Conservation (phyloP, 2,113 vertebrate species). For the Aythya baeri region DNA sequence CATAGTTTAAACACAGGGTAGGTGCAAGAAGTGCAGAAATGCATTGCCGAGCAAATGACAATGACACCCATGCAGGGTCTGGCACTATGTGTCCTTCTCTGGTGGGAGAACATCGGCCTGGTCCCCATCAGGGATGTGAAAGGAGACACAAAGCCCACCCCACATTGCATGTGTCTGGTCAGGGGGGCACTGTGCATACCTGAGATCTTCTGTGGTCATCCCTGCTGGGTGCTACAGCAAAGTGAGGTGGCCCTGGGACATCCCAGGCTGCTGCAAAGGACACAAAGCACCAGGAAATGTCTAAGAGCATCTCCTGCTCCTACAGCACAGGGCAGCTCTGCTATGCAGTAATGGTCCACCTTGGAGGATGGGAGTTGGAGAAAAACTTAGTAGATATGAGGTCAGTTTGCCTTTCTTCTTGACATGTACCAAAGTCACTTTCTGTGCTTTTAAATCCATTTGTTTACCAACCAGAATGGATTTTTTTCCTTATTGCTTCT, state of each 20-base stretch:
- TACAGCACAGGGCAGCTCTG: accelerated
- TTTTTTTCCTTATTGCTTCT: neutral
- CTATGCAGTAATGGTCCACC: neutral
- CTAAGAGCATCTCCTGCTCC: neutral
- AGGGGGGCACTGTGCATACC: accelerated
- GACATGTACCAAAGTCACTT: neutral
- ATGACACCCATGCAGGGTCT: too few relatives aligned
- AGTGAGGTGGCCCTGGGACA: neutral
- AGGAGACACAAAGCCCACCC: neutral
- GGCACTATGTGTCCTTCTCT: neutral
- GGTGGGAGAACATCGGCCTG: neutral
- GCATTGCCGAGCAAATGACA: neutral
- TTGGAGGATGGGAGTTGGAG: neutral
- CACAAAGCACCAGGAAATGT: neutral
- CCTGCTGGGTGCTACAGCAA: neutral
- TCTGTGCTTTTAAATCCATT: neutral
- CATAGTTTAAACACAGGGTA: neutral
- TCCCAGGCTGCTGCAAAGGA: neutral
- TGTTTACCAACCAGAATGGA: neutral
- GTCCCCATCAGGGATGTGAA: accelerated
- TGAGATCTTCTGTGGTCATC: neutral
- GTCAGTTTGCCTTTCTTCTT: neutral
- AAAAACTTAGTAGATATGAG: neutral
- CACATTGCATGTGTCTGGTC: accelerated
- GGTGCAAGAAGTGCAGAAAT: neutral